These are phyloP conservation scores for Pristiophorus japonicus DNA, from an alignment of 2,113 vertebrate species.

Conservation along the genomic window DNA sequence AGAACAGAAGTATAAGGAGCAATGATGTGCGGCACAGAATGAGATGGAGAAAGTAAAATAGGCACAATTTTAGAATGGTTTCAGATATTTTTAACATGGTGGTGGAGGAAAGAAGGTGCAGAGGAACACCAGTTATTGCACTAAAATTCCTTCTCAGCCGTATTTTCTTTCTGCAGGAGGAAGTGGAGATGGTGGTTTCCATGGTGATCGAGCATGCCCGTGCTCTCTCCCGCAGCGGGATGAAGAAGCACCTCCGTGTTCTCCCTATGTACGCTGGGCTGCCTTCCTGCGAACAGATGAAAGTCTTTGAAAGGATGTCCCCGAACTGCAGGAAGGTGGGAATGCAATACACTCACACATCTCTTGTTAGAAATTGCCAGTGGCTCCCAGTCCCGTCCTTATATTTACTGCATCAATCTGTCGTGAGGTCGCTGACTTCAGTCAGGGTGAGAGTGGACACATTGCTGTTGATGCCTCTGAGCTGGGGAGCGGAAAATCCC, in stretches of 20 bases:
- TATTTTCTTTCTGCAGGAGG: conserved; percentile 66
- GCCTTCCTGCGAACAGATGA: conserved; percentile 87
- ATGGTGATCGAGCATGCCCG: conserved; percentile 87
- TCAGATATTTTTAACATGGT: not conserved
- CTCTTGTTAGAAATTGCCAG: not conserved
- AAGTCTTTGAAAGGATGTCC: conserved; percentile 82
- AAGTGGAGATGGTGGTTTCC: conserved; percentile 88
- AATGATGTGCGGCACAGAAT: not conserved
- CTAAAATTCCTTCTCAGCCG: not conserved
- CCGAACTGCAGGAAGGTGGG: conserved; percentile 83
- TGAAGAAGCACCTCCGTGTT: conserved; percentile 88
- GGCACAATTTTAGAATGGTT: not conserved
- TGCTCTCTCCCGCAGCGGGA: conserved; percentile 73
- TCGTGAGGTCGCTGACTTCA: not conserved
- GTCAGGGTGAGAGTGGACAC: not conserved
- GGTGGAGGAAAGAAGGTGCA: not conserved
- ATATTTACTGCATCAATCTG: not conserved
- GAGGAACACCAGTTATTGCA: not conserved
- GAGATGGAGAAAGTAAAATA: not conserved
- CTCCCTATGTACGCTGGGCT: conserved; percentile 95
- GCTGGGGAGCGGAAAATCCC: not conserved
- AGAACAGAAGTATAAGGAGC: not conserved
- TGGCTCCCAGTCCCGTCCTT: not conserved
- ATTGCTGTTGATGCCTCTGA: not conserved
- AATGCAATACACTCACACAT: not conserved